Conservation (phyloP, 30 jellyfish, hydroid and myxozoan genomes). For the Hydractinia symbiolongicarpus region DNA sequence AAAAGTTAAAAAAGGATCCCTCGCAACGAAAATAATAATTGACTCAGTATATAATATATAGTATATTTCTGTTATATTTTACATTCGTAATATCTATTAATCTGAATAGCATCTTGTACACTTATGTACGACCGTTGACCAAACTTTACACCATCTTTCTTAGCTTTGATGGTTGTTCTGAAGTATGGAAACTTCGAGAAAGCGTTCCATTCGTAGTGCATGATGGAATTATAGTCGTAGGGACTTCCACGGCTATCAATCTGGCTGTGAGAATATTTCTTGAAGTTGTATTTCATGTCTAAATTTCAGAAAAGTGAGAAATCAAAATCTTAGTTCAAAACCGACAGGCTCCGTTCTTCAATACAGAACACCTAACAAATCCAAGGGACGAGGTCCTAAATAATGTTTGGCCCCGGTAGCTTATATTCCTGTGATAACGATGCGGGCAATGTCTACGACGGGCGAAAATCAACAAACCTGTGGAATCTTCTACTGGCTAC, state of each 20-base stretch:
- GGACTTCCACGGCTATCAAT: constrained; percentile 95
- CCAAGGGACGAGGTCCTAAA: no score
- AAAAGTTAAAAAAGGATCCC: no score
- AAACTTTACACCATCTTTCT: constrained; percentile 52
- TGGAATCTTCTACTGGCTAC: no score
- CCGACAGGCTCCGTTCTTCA: no score
- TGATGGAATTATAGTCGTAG: constrained; percentile 76
- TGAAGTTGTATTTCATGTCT: constrained; percentile 56
- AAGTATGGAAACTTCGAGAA: constrained; percentile 68
- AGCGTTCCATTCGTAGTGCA: constrained; percentile 75
- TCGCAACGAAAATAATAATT: no score
- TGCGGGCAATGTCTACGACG: no score
- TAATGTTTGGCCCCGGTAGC: no score
- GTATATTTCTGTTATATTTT: neutral
- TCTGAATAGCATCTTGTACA: constrained; percentile 69
- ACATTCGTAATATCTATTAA: constrained; percentile 58
- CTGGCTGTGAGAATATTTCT: constrained; percentile 43
- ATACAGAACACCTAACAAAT: no score
- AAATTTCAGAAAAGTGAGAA: neutral
- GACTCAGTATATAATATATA: no score
- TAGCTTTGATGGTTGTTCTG: constrained; percentile 62
- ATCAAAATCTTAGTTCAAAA: no score
- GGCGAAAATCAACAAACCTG: no score
- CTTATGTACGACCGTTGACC: constrained; percentile 75
- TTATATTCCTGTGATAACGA: no score